Conservation (phyloP, 2,113 vertebrate species). For the Microcebus tavaratra region DNA sequence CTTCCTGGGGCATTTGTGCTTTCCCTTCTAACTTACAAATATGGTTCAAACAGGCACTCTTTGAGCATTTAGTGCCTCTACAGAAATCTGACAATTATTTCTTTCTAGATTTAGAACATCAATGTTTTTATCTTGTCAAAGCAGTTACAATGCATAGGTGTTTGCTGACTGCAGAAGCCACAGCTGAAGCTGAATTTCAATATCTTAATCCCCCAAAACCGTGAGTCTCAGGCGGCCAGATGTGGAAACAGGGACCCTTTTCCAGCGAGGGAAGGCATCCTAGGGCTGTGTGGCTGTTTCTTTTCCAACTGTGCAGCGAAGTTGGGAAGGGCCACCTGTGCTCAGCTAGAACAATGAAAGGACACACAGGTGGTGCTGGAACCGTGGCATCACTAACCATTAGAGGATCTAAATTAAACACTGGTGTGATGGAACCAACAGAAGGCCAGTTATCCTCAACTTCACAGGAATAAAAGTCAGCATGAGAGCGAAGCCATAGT, state of each 20-base stretch:
- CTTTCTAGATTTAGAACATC: neutral
- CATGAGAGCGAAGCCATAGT: neutral
- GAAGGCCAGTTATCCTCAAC: neutral
- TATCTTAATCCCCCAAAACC: neutral
- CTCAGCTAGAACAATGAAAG: neutral
- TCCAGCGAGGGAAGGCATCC: neutral
- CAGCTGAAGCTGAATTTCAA: neutral
- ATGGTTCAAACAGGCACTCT: neutral
- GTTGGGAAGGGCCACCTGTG: neutral
- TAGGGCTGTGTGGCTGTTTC: rapidly evolving
- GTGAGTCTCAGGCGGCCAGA: neutral
- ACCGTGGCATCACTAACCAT: neutral
- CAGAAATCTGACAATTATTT: neutral
- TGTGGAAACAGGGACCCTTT: too few species aligned
- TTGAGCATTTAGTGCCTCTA: neutral
- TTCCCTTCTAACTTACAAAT: conserved; percentile 51
- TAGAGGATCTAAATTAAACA: neutral
- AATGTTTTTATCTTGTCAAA: neutral
- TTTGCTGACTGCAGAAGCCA: neutral
- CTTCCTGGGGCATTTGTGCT: neutral
- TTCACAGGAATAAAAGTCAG: neutral
- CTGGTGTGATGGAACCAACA: neutral
- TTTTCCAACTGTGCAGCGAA: neutral
- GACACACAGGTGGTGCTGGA: rapidly evolving
- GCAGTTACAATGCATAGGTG: neutral